Base-by-base conservation (phyloP, 2,888 invertebrate species). In the Neoscelio sp. region DNA sequence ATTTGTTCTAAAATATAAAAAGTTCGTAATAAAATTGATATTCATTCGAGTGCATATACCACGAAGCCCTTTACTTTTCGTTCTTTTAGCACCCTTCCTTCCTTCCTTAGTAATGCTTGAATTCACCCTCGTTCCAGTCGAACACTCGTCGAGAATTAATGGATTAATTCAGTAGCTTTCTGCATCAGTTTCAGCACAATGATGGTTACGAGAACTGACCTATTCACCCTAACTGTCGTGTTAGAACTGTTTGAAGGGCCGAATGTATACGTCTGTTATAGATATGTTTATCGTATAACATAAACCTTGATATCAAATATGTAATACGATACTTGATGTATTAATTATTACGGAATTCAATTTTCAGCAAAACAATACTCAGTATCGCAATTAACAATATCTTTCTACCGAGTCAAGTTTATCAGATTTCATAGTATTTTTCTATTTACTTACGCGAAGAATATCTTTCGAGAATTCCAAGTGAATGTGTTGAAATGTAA, bases 141-240 rank as follows among this genome's bases (percentile, higher is more conserved):
- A 78, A 73, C 78, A 73, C 78, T 78, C 68, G 73, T 48, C 56
- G 62, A 56, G 73, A 74, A 78, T 68, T 74, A 74, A 74, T 70
- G 78, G 78, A 78, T 78, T 78, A 78, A 78, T 78, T 74, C 74
- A 74, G 67, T 73, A 67, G 71, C 78, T 68, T 67, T 78, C 73
- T 62, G 73, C 73, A 78, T 78, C 78, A 73, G 62, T 78, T 78
- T 68, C 78, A 64, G 68, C 26, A 62, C 74, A 62, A 74, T 74
- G 74, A 78, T 54, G 68, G 68, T 74, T 67, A 78, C 78, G 68
- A 74, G 78, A 78, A 78, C 78, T 78, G 78, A 78, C 78, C 78
- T 74, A 74, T 74, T 78, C 78, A 50, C 78, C 78, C 78, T 67
- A 74, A 70, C 74, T 74, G 74, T 74, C 70, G 56, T 67, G 64